phyloP scores from a whole-genome alignment of 37 sponge, comb jelly and placozoan genomes.

The Tethya wilhelma region DNA sequence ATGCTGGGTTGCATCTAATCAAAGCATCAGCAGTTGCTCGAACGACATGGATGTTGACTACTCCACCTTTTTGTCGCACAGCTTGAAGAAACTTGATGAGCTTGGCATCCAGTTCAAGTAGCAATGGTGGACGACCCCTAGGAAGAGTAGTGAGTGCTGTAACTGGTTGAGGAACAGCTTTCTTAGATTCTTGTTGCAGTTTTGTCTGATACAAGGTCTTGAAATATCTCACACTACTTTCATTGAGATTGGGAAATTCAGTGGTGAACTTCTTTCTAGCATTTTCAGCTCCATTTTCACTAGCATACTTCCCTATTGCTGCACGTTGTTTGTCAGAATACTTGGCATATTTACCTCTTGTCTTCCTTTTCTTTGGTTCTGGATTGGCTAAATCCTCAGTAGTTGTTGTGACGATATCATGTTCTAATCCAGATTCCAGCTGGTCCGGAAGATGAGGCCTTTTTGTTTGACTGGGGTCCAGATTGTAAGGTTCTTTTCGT shows the following conservation, averaged over 20 bases:
- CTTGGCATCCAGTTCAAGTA: background rate
- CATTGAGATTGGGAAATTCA: slow-evolving; percentile 39
- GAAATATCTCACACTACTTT: slow-evolving; percentile 57
- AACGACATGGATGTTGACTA: slow-evolving; percentile 63
- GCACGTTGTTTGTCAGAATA: slow-evolving; percentile 38
- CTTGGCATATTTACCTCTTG: slow-evolving; percentile 32
- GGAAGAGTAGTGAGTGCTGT: background rate
- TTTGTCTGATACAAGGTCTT: slow-evolving; percentile 29
- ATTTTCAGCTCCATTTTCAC: slow-evolving; percentile 54
- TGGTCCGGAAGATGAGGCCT: slow-evolving; percentile 21
- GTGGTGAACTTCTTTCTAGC: slow-evolving; percentile 32
- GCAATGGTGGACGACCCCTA: background rate
- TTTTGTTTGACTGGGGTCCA: background rate
- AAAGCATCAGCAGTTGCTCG: slow-evolving; percentile 51
- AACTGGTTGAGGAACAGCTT: slow-evolving; percentile 44
- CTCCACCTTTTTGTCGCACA: slow-evolving; percentile 41
- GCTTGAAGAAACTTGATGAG: slow-evolving; percentile 49
- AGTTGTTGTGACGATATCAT: slow-evolving; percentile 8
- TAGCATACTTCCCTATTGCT: slow-evolving; percentile 54
- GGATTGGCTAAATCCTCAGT: background rate
- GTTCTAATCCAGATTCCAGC: slow-evolving; percentile 5
- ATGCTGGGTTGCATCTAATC: slow-evolving; percentile 40
- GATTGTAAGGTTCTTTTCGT: too few species aligned
- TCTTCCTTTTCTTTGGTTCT: slow-evolving; percentile 36
- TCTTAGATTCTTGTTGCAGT: slow-evolving; percentile 21